Percentiles rank a stretch among this genome's conserved stretches.
Conservation (phyloP, 23 tunicate genomes). For the Clavelina lepadiformis region DNA sequence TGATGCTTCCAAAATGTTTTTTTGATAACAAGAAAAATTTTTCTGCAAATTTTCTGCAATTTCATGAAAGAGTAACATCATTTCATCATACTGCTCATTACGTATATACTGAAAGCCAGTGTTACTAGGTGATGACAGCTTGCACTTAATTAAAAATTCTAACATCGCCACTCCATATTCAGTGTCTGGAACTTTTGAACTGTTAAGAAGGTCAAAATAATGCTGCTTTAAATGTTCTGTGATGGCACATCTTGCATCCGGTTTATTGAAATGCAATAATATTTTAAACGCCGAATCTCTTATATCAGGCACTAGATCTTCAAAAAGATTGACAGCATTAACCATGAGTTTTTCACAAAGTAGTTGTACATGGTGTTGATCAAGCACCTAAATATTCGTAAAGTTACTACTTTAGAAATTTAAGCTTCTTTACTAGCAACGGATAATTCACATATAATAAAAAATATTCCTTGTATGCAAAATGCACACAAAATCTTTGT, state of each 20-base stretch:
- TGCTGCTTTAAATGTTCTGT: too few species aligned
- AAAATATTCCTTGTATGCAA: too few species aligned
- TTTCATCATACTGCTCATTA: neutral
- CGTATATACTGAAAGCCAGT: neutral
- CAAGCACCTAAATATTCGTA: too few species aligned
- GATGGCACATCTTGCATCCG: too few species aligned
- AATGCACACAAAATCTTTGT: neutral
- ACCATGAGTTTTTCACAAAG: neutral
- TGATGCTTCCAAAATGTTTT: constrained; percentile 24
- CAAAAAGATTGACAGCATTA: neutral
- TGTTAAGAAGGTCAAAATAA: neutral
- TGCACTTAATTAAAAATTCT: constrained; percentile 1
- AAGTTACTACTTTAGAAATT: too few species aligned
- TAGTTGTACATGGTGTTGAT: too few species aligned
- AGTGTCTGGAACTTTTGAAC: constrained; percentile 35
- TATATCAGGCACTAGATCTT: neutral
- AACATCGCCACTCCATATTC: constrained; percentile 44
- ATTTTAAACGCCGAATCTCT: neutral
- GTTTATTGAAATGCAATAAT: neutral
- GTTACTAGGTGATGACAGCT: neutral
- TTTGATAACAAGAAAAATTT: neutral
- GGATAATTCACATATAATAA: too few species aligned
- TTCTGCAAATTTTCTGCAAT: neutral
- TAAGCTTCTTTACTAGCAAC: too few species aligned
- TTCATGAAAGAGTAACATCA: neutral